phyloP scores from a whole-genome alignment of 2,797 vertebrate species.

The Rhinoraja longicauda region DNA sequence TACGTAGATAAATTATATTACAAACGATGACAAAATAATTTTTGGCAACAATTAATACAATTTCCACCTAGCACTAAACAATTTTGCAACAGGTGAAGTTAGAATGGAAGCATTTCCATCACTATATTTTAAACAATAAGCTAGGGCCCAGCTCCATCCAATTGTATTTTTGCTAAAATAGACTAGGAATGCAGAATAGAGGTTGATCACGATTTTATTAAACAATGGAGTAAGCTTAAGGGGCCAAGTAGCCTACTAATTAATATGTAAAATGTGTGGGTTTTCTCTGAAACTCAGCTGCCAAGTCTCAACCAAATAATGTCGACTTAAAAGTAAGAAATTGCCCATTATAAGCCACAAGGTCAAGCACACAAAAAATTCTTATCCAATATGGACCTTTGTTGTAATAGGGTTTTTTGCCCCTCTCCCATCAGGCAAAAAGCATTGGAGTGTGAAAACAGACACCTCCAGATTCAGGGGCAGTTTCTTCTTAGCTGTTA shows the following conservation, averaged over 20 bases:
- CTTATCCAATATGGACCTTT: not conserved
- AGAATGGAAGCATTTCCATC: not conserved
- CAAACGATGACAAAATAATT: not conserved
- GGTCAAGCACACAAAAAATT: not conserved
- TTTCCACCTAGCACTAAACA: not conserved
- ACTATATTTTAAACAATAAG: not conserved
- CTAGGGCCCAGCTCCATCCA: not conserved
- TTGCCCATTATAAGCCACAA: not conserved
- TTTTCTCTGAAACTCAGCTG: not conserved
- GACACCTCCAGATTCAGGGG: too few species aligned
- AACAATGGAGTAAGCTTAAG: too few species aligned
- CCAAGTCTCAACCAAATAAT: not conserved
- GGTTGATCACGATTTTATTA: too few species aligned
- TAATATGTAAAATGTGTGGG: not conserved
- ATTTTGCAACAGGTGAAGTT: not conserved
- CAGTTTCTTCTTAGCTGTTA: too few species aligned
- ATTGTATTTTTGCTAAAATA: not conserved
- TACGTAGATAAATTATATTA: not conserved
- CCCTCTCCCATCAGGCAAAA: too few species aligned
- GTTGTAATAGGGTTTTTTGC: too few species aligned
- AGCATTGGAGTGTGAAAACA: too few species aligned
- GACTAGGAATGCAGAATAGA: not conserved
- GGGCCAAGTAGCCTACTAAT: too few species aligned
- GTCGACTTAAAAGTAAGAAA: not conserved
- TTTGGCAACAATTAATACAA: not conserved